Evolutionary conservation across 2,797 vertebrate species (phyloP).

Genomic region (Liasis olivaceus): DNA sequence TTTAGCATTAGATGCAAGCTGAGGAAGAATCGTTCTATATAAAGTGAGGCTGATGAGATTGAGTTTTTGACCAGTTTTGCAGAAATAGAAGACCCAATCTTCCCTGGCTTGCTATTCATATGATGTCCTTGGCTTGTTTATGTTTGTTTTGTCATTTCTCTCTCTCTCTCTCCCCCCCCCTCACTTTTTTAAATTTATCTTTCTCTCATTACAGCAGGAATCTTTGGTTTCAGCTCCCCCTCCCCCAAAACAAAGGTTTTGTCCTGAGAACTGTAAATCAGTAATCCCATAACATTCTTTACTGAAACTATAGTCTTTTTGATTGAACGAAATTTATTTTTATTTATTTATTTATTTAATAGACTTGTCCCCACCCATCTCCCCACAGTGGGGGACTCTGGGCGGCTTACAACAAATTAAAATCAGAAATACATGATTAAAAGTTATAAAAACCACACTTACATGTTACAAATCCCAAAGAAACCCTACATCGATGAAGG

Average conservation of each 20-base stretch:
- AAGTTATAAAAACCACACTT: too few relatives aligned
- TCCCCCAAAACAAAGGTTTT: background rate
- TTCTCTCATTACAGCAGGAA: background rate
- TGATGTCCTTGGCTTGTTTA: background rate
- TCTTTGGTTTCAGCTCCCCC: background rate
- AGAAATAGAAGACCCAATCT: background rate
- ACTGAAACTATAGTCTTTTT: background rate
- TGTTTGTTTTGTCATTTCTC: background rate
- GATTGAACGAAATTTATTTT: too few relatives aligned
- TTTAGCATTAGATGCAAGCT: slow-evolving; percentile 24
- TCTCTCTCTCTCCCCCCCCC: too few relatives aligned
- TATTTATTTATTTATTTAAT: too few relatives aligned
- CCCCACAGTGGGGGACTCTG: too few relatives aligned
- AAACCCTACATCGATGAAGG: too few relatives aligned
- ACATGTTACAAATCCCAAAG: too few relatives aligned
- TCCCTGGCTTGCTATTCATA: background rate
- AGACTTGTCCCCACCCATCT: too few relatives aligned
- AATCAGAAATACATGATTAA: too few relatives aligned
- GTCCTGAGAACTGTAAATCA: background rate
- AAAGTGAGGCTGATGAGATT: background rate
- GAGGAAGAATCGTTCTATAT: background rate
- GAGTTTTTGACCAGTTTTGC: slow-evolving; percentile 11
- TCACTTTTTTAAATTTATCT: background rate
- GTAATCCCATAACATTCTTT: background rate
- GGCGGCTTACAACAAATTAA: too few relatives aligned